Conservation (phyloP, 2,113 vertebrate species). For the Pelecanoides urinatrix region DNA sequence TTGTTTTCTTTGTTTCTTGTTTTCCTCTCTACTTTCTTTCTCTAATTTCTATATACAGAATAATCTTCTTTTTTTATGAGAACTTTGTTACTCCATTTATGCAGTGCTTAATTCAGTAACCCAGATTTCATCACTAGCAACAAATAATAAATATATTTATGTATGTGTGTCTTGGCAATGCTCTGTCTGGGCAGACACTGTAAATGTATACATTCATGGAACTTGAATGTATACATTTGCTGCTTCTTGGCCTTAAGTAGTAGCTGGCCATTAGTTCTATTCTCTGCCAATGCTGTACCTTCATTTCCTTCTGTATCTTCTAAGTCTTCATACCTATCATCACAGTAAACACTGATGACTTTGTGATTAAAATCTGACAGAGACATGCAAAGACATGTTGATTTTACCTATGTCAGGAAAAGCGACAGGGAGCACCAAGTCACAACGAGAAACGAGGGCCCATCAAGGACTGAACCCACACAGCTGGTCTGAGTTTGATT, state of each 20-base stretch:
- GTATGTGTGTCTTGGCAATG: background rate
- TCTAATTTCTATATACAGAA: background rate
- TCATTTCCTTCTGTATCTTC: background rate
- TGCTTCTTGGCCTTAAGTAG: background rate
- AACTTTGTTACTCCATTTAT: background rate
- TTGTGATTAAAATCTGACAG: background rate
- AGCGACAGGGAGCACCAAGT: background rate
- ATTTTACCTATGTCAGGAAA: background rate
- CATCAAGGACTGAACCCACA: background rate
- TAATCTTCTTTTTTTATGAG: background rate
- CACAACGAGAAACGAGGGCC: background rate
- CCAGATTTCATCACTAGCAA: background rate
- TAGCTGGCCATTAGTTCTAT: background rate
- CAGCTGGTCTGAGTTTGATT: background rate
- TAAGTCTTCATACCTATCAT: background rate
- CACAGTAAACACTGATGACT: background rate
- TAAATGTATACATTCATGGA: background rate
- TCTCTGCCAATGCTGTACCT: background rate
- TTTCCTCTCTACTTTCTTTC: background rate
- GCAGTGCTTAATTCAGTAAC: background rate
- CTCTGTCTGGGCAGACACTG: background rate
- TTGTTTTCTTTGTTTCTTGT: background rate
- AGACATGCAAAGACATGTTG: background rate
- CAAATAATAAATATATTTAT: background rate
- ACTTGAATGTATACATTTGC: background rate